phyloP scores from a whole-genome alignment of 2,888 invertebrate genomes.

The Apamea sordens region DNA sequence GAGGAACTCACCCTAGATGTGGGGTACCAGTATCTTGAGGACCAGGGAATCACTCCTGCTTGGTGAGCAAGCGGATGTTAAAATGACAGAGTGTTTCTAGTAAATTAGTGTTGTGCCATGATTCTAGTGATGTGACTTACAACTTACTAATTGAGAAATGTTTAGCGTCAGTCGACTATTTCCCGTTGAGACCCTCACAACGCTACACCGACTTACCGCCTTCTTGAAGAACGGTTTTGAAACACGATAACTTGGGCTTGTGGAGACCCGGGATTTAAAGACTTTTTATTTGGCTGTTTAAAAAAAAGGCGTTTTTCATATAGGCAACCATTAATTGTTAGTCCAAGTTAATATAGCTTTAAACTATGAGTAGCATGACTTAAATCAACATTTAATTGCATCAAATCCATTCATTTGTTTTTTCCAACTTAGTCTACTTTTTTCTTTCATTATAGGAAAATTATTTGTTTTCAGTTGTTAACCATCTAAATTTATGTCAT shows the following conservation, averaged over 20 bases:
- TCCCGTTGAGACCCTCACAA: too few species aligned
- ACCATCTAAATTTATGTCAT: not conserved
- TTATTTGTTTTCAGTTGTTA: not conserved
- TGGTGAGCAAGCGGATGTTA: too few species aligned
- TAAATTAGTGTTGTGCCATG: too few species aligned
- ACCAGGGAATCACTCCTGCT: too few species aligned
- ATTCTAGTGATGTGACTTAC: too few species aligned
- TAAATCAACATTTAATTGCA: not conserved
- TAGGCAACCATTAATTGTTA: too few species aligned
- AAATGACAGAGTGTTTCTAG: too few species aligned
- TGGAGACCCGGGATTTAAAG: not conserved
- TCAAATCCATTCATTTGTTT: not conserved
- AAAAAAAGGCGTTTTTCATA: not conserved
- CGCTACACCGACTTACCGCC: not conserved
- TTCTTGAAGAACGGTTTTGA: slow-evolving; percentile 9
- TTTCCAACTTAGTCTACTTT: not conserved
- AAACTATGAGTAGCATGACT: too few species aligned
- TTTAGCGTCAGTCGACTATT: too few species aligned
- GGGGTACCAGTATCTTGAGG: too few species aligned
- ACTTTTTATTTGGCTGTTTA: not conserved
- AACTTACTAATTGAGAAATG: too few species aligned
- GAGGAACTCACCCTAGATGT: too few species aligned
- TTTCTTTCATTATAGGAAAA: not conserved
- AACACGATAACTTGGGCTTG: not conserved
- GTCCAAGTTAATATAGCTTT: not conserved